Evolutionary conservation across 2,888 invertebrate species (phyloP), one percentile per base, ranked within the genome.

Genomic region (Beris chalybata): DNA sequence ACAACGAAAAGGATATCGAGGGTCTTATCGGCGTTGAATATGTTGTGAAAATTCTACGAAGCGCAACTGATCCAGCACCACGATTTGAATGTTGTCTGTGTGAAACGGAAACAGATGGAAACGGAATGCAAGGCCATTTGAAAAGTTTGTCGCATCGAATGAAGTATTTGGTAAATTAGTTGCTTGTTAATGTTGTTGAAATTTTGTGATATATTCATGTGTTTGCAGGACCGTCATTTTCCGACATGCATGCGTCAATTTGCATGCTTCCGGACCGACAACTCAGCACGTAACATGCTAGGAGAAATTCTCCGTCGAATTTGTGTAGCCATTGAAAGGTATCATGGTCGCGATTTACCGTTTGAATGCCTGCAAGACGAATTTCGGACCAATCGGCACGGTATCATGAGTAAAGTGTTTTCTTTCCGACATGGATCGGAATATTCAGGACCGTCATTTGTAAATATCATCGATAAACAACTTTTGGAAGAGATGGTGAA

Each of bases 41-140:
- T 80, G 82, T 93, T 69, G 80, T 92, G 58, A 92, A 92, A 80
- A 82, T 91, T 72, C 45, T 64, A n/a, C 85, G 87, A 67, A 86
- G 86, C 74, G 80, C 87, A 73, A 79, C 83, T 43, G 86, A 87
- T 72, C 82, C 85, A 73, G 87, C 88, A 76, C 88, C 90, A 2
- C 81, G 84, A 68, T 92, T 91, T 79, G 84, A 88, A 66, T 93
- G 93, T 78, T 85, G 88, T 71, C 82, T 93, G 67, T 93, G 93
- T 78, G 85, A 86, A 74, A 89, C 91, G 78, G 87, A 88, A 69
- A 88, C 91, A 45, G 88, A 90, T 76, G 90, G 90, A 55, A 83
- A 88, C 59, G 89, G 89, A 68, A 91, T 92, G 77, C 84, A 92
- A 80, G 88, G 89, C 70, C 92, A 92, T 79, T 82, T 93, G 72